Evolutionary conservation across 2,113 vertebrate species (phyloP).

Genomic region (Hypanus sabinus): DNA sequence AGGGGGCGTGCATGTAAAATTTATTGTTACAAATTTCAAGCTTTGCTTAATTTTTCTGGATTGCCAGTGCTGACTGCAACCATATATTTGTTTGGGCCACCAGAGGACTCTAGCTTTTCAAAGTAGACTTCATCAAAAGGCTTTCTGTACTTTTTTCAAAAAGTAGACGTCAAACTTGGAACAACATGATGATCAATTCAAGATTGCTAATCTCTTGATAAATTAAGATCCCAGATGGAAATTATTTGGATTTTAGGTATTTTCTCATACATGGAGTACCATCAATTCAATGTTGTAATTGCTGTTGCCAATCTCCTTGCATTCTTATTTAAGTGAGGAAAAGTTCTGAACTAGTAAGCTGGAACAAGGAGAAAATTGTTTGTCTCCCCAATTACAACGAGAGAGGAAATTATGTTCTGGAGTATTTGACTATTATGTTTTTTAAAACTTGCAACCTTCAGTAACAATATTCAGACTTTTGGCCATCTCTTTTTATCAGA

Average conservation of each 20-base stretch:
- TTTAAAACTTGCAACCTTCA: background rate
- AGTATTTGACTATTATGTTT: background rate
- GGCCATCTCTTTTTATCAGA: background rate
- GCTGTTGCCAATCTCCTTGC: background rate
- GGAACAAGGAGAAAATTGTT: background rate
- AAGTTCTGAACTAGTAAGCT: background rate
- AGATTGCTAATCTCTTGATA: background rate
- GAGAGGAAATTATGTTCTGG: background rate
- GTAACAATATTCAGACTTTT: background rate
- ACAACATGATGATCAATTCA: background rate
- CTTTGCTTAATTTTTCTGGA: background rate
- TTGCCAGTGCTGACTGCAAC: too few species aligned
- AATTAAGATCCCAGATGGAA: background rate
- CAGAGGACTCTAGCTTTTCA: background rate
- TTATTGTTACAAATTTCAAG: background rate
- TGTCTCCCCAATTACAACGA: background rate
- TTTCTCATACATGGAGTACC: background rate
- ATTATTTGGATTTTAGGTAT: background rate
- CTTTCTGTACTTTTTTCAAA: background rate
- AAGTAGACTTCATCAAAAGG: background rate
- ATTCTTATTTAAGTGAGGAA: background rate
- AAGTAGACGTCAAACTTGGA: background rate
- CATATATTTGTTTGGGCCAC: too few species aligned
- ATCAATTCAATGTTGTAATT: background rate
- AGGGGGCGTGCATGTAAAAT: too few species aligned